Conservation (phyloP, 2,797 vertebrate species). For the Antrozous pallidus region DNA sequence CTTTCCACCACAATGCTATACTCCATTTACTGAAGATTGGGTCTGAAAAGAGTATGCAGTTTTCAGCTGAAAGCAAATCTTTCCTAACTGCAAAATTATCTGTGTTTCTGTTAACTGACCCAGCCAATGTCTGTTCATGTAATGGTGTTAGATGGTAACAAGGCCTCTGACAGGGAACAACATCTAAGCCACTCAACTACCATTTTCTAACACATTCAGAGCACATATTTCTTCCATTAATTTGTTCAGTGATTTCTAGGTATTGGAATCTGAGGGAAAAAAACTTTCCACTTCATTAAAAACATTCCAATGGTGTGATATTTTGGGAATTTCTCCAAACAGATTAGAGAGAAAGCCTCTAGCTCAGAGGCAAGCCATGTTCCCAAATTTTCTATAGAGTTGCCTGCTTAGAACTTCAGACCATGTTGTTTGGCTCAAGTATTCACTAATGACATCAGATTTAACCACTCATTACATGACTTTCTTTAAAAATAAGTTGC, state of each 20-base stretch:
- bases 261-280: not conserved
- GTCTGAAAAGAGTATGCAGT: slow-evolving; percentile 9
- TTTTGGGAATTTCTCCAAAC: not conserved
- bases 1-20: not conserved
- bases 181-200: not conserved
- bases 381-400: not conserved
- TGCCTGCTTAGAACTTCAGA: not conserved
- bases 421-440: not conserved
- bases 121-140: not conserved
- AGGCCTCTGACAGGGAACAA: not conserved
- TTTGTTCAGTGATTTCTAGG: slow-evolving; percentile 41
- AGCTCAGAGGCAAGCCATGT: not conserved
- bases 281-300: not conserved
- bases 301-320: not conserved
- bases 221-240: slow-evolving; percentile 25
- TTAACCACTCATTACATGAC: not conserved
- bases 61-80: slow-evolving; percentile 19
- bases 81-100: slow-evolving; percentile 33
- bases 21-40: slow-evolving; percentile 43
- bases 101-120: slow-evolving; percentile 25
- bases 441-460: not conserved
- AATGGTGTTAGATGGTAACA: not conserved
- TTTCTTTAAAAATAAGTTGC: not conserved
- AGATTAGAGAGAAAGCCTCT: not conserved
- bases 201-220: slow-evolving; percentile 27